phyloP scores from a whole-genome alignment of 2,888 invertebrate genomes.

The Sylvicola fuscatus region DNA sequence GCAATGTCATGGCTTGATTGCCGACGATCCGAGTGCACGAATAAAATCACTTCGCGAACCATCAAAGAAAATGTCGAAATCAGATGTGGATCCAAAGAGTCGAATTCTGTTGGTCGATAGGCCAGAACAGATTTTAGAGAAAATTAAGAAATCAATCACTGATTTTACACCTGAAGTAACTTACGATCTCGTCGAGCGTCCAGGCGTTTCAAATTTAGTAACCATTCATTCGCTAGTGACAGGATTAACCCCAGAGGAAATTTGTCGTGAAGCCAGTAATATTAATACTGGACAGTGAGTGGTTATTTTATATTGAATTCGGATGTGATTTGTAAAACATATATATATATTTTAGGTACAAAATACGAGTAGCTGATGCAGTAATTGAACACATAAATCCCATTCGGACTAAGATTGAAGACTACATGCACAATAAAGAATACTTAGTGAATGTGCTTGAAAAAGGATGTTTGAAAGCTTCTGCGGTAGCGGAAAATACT shows the following conservation, averaged over 20 bases:
- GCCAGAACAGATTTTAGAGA: slow-evolving; percentile 42
- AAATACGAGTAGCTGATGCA: slow-evolving; percentile 48
- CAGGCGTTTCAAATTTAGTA: slow-evolving; percentile 81
- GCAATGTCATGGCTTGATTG: slow-evolving; percentile 41
- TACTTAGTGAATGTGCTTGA: slow-evolving; percentile 41
- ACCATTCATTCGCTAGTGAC: slow-evolving; percentile 58
- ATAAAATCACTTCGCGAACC: slow-evolving; percentile 76
- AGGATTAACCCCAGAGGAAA: slow-evolving; percentile 41
- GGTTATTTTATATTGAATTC: neutral
- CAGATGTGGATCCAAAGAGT: slow-evolving; percentile 56
- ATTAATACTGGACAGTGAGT: slow-evolving; percentile 51
- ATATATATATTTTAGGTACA: slow-evolving; percentile 33
- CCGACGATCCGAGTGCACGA: slow-evolving; percentile 35
- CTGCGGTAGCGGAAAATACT: slow-evolving; percentile 36
- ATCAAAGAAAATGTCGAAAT: slow-evolving; percentile 93
- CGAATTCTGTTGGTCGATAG: slow-evolving; percentile 62
- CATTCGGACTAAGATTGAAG: slow-evolving; percentile 36
- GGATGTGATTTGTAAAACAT: slow-evolving; percentile 1
- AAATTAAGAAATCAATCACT: slow-evolving; percentile 75
- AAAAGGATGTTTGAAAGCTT: slow-evolving; percentile 41
- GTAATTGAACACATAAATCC: slow-evolving; percentile 47
- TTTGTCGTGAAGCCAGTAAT: slow-evolving; percentile 39
- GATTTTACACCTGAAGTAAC: slow-evolving; percentile 71
- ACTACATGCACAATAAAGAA: slow-evolving; percentile 34
- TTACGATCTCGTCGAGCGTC: slow-evolving; percentile 54